Conservation (phyloP, 2,113 vertebrate genomes). For the Perca schrenkii region DNA sequence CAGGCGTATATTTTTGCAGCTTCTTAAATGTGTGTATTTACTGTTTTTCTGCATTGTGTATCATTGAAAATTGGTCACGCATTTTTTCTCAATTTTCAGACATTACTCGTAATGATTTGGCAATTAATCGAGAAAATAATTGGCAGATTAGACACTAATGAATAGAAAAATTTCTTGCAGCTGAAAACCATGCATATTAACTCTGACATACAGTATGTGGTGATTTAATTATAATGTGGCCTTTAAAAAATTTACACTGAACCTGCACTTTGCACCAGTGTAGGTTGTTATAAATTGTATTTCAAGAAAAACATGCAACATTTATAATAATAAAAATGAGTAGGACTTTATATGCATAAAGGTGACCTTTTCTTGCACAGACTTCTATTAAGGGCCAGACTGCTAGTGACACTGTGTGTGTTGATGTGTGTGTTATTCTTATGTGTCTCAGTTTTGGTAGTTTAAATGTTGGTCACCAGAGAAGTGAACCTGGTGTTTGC, state of each 20-base stretch:
- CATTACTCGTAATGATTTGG: not conserved
- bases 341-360: not conserved
- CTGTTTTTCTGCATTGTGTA: not conserved
- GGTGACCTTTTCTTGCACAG: not conserved
- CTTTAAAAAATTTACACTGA: not conserved
- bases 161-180: not conserved
- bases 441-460: not conserved
- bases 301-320: not conserved
- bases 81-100: not conserved
- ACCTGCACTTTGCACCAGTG: not conserved
- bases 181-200: not conserved
- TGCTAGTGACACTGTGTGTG: constrained; percentile 6
- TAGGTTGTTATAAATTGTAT: not conserved
- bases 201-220: constrained; percentile 14
- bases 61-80: not conserved
- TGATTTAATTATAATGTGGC: not conserved
- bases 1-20: no score
- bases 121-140: not conserved
- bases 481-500: constrained; percentile 45
- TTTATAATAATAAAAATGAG: not conserved
- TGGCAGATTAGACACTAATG: not conserved
- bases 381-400: constrained; percentile 13
- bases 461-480: constrained; percentile 34
- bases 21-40: not conserved
- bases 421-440: not conserved